These are phyloP conservation scores for Protosalanx chinensis DNA, from an alignment of 2,797 vertebrate genomes.

Conservation along the genomic window DNA sequence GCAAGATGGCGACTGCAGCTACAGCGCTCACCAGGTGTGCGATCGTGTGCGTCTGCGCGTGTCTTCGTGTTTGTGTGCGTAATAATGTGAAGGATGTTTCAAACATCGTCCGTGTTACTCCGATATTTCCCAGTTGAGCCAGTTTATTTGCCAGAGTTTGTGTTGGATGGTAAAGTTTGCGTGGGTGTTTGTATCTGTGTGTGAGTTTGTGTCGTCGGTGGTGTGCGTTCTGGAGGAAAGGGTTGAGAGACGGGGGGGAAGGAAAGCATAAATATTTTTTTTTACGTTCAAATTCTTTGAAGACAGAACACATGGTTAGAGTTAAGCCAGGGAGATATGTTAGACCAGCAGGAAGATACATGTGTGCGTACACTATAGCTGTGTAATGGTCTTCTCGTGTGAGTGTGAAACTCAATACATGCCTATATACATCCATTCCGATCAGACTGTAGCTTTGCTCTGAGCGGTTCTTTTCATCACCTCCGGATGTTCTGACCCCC, in stretches of 20 bases:
- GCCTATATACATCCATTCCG: no score
- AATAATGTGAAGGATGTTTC: not conserved
- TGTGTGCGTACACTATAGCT: constrained; percentile 26
- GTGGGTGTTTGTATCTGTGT: constrained; percentile 16
- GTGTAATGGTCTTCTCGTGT: constrained; percentile 21
- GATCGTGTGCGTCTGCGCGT: no score
- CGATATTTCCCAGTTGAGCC: constrained; percentile 21
- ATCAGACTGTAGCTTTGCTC: no score
- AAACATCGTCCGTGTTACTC: constrained; percentile 21
- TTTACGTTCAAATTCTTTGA: constrained; percentile 35
- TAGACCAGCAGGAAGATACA: constrained; percentile 40
- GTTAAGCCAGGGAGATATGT: constrained; percentile 30
- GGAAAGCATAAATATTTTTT: constrained; percentile 35
- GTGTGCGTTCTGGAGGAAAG: no score
- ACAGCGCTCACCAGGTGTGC: no score
- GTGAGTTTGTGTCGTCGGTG: no score
- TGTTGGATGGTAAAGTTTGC: constrained; percentile 20
- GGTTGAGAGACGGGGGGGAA: no score
- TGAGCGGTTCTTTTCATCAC: no score
- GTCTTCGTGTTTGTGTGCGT: no score
- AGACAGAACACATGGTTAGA: constrained; percentile 44
- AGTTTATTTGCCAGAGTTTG: constrained; percentile 4
- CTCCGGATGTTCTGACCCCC: no score
- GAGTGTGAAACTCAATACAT: constrained; percentile 18
- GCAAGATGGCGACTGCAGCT: no score